phyloP scores from a whole-genome alignment of 2,113 vertebrate genomes.

The Lepisosteus osseus region DNA sequence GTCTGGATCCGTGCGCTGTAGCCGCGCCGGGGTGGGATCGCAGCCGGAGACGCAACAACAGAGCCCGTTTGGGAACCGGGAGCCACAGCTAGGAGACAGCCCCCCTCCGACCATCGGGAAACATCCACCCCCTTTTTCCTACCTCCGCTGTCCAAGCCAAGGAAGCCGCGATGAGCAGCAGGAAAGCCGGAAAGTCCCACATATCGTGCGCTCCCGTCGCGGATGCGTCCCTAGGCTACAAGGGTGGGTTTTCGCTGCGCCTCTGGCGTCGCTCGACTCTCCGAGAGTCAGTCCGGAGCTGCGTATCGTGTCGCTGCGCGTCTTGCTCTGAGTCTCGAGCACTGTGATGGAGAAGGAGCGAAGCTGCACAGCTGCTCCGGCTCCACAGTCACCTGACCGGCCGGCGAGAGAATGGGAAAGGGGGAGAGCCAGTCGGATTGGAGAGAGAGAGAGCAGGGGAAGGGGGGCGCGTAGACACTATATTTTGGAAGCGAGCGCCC shows the following conservation, averaged over 20 bases:
- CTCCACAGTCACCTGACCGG: conserved; percentile 60
- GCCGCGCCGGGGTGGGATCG: no score
- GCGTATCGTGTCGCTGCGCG: conserved; percentile 6
- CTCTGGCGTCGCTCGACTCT: background rate
- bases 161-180: conserved; percentile 52
- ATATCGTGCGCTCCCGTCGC: conserved; percentile 38
- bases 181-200: conserved; percentile 50
- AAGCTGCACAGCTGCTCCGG: conserved; percentile 58
- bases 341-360: conserved; percentile 49
- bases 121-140: conserved; percentile 28
- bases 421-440: background rate
- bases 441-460: background rate
- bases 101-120: no score
- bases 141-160: conserved; percentile 61
- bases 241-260: no score
- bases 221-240: conserved; percentile 28
- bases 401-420: conserved; percentile 20
- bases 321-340: background rate
- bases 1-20: no score
- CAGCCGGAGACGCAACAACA: no score
- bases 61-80: no score
- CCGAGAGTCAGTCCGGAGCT: background rate
- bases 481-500: conserved; percentile 59
- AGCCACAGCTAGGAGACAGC: no score
- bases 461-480: background rate